These are phyloP conservation scores for Brachypalpus laphriformis DNA, from an alignment of 2,888 invertebrate species.

Conservation along the genomic window DNA sequence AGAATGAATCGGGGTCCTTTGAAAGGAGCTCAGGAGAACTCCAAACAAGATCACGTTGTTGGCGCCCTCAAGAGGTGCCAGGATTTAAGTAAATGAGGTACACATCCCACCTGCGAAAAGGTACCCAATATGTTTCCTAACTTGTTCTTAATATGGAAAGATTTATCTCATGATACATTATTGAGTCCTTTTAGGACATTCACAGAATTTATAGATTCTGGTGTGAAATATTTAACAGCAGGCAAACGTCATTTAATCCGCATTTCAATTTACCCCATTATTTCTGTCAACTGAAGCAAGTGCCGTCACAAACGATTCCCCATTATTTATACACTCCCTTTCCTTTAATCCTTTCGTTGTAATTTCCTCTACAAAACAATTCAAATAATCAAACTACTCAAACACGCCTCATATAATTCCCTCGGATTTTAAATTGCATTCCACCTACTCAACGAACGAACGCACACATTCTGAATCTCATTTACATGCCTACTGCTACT, in stretches of 20 bases:
- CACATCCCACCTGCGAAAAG: too few relatives aligned
- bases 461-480: constrained; percentile 54
- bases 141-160: too few relatives aligned
- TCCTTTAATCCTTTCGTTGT: background rate
- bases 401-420: constrained; percentile 63
- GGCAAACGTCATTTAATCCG: background rate
- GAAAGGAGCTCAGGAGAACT: too few relatives aligned
- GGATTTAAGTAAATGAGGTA: too few relatives aligned
- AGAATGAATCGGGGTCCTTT: too few relatives aligned
- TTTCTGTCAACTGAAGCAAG: background rate
- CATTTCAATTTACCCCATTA: too few relatives aligned
- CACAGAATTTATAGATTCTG: too few relatives aligned
- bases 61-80: too few relatives aligned
- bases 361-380: constrained; percentile 51
- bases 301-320: background rate
- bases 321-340: constrained; percentile 7
- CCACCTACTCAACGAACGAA: constrained; percentile 38
- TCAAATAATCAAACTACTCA: constrained; percentile 66
- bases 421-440: constrained; percentile 63
- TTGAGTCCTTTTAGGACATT: too few relatives aligned
- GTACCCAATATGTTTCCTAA: too few relatives aligned
- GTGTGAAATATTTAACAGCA: background rate
- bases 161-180: too few relatives aligned
- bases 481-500: constrained; percentile 36
- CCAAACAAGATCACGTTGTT: too few relatives aligned